phyloP scores from a whole-genome alignment of 2,888 invertebrate species.

The Plagiodera versicolora region DNA sequence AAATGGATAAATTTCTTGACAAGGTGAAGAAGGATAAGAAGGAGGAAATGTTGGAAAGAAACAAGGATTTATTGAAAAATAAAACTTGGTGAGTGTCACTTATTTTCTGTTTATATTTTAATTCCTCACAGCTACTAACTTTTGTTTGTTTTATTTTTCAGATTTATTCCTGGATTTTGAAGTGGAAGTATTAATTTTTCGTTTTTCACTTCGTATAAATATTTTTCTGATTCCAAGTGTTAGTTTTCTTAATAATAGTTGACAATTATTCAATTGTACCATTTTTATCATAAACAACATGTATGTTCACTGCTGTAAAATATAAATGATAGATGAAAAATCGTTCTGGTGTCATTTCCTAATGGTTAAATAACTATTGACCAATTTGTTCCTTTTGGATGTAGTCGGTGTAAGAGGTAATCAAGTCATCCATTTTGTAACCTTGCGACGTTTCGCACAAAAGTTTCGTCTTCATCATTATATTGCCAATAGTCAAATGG shows the following conservation, averaged over 20 bases:
- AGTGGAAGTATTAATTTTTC: neutral
- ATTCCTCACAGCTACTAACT: neutral
- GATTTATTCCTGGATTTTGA: neutral
- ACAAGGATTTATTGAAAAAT: slow-evolving; percentile 56
- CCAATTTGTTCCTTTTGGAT: slow-evolving; percentile 40
- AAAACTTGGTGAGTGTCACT: slow-evolving; percentile 30
- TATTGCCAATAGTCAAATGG: slow-evolving; percentile 93
- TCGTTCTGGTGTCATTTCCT: neutral
- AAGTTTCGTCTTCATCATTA: slow-evolving; percentile 84
- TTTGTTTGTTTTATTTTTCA: neutral
- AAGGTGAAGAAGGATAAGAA: slow-evolving; percentile 62
- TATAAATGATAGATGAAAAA: neutral
- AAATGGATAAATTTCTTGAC: slow-evolving; percentile 61
- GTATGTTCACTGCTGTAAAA: neutral
- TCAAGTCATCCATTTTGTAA: slow-evolving; percentile 95
- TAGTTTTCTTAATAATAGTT: neutral
- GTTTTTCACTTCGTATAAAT: neutral
- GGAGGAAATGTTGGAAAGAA: slow-evolving; percentile 60
- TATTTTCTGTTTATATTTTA: neutral
- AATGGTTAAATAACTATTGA: neutral
- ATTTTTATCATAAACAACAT: neutral
- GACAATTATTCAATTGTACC: neutral
- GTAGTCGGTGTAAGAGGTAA: slow-evolving; percentile 83
- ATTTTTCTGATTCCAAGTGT: neutral
- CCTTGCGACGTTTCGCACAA: slow-evolving; percentile 91